Conservation (phyloP, 2,797 vertebrate genomes). For the Sylvilagus floridanus region DNA sequence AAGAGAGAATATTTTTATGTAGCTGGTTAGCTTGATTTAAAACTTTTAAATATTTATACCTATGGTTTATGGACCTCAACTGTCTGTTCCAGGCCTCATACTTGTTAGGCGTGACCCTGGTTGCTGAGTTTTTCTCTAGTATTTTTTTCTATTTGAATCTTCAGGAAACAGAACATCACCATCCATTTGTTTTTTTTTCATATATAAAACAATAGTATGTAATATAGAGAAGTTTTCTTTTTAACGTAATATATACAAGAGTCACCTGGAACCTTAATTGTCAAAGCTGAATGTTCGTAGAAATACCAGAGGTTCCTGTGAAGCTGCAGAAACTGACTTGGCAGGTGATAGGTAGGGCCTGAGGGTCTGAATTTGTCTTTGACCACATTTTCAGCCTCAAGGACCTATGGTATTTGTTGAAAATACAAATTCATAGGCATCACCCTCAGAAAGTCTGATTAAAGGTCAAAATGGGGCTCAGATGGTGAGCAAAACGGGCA, state of each 20-base stretch:
- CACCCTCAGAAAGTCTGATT: slow-evolving; percentile 40
- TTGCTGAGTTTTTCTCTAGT: rapidly evolving
- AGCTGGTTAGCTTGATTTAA: not conserved
- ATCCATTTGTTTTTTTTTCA: no score
- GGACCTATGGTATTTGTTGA: slow-evolving; percentile 36
- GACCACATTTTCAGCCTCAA: slow-evolving; percentile 17
- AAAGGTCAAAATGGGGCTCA: slow-evolving; percentile 11
- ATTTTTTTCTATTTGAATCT: not conserved
- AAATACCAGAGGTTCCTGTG: not conserved
- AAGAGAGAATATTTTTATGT: not conserved
- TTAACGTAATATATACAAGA: not conserved
- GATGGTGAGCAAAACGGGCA: slow-evolving; percentile 48
- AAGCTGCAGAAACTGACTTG: not conserved
- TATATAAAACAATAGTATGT: slow-evolving; percentile 37
- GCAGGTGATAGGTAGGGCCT: not conserved
- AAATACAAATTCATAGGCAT: slow-evolving; percentile 59
- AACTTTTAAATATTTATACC: slow-evolving; percentile 3
- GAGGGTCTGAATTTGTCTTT: not conserved
- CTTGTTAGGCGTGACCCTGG: not conserved
- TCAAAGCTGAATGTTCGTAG: not conserved
- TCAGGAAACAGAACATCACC: not conserved
- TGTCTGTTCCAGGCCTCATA: not conserved
- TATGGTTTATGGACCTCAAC: not conserved
- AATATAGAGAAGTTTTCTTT: slow-evolving; percentile 46
- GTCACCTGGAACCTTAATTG: slow-evolving; percentile 9